Base-by-base conservation (phyloP, 1,140 invertebrate species). In the Thrips palmi region DNA sequence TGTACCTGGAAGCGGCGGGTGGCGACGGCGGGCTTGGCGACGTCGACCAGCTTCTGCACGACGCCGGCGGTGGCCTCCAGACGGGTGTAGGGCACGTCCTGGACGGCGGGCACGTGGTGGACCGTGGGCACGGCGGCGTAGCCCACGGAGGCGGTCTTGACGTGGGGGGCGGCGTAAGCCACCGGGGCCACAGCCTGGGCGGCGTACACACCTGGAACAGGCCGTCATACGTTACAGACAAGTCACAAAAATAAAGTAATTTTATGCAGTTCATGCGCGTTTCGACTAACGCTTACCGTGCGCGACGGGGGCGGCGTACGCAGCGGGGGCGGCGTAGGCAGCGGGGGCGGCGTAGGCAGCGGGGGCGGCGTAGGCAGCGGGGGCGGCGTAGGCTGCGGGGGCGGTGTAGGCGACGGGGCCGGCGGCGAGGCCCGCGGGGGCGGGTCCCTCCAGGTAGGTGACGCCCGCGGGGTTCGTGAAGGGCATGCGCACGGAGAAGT, bases 21-120 rank as follows among this genome's bases (percentile, higher is more conserved):
- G 4, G 59, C 55, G 1, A 65, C 50, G 4, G 64, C 64, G 0
- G 64, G 62, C 40, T 67, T 63, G 4, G 62, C 53, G 14, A 68
- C 63, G 37, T 68, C 64, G 1, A 67, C 50, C 27, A 64, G 52
- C 32, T 67, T 65, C 40, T 67, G 61, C 19, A 67, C 47, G 28
- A 64, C 46, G 21, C 55, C 63, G n/a, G 55, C 64, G 17, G 65
- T 61, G 22, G 61, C 58, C 40, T 64, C 57, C 27, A 59, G 52
- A 18, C 57, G 58, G 1, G 64, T 65, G 1, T 65, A 56, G 21
- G 66, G 64, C 2, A 67, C 58, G 40, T 66, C 55, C 36, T 62
- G 60, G 0, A 64, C 58, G 7, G 58, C 58, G 1, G 58, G 59
- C 2, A 65, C 55, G 33, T 63, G 58, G 37, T 63, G 61, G 12